phyloP scores from a whole-genome alignment of 2,888 invertebrate species.

The Yponomeuta sedellus region DNA sequence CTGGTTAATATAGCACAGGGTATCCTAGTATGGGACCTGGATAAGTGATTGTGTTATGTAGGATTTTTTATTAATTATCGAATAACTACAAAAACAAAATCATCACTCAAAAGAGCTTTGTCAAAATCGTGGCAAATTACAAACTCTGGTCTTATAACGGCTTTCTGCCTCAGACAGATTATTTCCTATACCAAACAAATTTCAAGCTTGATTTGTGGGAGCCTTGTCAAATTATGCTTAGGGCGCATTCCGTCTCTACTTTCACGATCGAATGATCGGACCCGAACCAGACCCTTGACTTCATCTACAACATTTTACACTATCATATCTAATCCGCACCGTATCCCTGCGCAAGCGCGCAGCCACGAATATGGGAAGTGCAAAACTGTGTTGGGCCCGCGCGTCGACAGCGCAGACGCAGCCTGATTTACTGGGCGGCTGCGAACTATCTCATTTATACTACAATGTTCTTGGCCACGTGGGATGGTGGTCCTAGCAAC shows the following conservation, averaged over 20 bases:
- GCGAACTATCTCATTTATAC: slow-evolving; percentile 33
- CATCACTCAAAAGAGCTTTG: too few relatives aligned
- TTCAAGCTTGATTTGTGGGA: too few relatives aligned
- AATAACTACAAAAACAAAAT: too few relatives aligned
- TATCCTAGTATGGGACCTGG: too few relatives aligned
- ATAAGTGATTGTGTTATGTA: too few relatives aligned
- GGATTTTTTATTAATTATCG: too few relatives aligned
- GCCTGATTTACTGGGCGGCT: slow-evolving; percentile 57
- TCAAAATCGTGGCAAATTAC: too few relatives aligned
- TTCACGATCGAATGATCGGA: neutral
- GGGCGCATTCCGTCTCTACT: neutral
- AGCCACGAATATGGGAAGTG: slow-evolving; percentile 44
- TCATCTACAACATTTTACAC: neutral
- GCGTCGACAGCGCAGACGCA: slow-evolving; percentile 36
- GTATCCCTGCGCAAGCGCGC: slow-evolving; percentile 12
- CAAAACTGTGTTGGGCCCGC: slow-evolving; percentile 51
- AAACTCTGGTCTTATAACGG: too few relatives aligned
- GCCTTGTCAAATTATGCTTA: too few relatives aligned
- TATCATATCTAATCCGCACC: neutral
- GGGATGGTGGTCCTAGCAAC: slow-evolving; percentile 32
- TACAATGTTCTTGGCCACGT: slow-evolving; percentile 33
- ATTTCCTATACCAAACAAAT: too few relatives aligned
- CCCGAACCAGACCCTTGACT: neutral
- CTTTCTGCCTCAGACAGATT: too few relatives aligned
- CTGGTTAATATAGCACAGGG: too few relatives aligned